Conservation (phyloP, 2,888 invertebrate genomes). For the Crossocerus cetratus region DNA sequence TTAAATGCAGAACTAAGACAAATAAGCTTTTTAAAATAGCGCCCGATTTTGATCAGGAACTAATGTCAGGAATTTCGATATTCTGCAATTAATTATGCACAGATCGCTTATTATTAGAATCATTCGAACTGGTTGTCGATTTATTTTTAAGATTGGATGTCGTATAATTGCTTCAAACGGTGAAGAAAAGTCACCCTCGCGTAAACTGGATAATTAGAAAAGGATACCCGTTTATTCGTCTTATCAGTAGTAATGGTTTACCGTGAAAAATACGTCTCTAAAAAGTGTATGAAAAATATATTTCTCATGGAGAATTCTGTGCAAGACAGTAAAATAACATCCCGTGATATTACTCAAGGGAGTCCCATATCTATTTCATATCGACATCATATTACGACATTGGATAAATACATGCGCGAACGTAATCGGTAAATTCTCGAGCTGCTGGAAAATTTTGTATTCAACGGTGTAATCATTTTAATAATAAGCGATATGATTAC, state of each 20-base stretch:
- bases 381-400: no score
- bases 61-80: constrained; percentile 14
- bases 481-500: constrained; percentile 43
- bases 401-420: no score
- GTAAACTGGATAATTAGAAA: no score
- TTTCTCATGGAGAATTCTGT: not conserved
- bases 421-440: no score
- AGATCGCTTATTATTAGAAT: constrained; percentile 45
- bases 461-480: constrained; percentile 28
- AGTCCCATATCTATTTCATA: no score
- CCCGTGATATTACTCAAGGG: no score
- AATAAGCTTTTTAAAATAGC: not conserved
- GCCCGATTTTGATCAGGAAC: constrained; percentile 20
- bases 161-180: no score
- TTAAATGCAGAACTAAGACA: constrained; percentile 16
- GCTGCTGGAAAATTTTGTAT: constrained; percentile 2
- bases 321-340: not conserved
- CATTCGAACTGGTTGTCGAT: constrained; percentile 8
- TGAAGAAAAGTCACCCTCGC: no score
- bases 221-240: no score
- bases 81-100: constrained; percentile 3
- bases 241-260: no score
- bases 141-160: no score
- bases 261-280: no score
- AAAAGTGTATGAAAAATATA: not conserved